A percentile compares a stretch with the other conserved stretches of the same genome.
phyloP scores from a whole-genome alignment of 2,797 vertebrate species.

The Tauraco hartlaubi region DNA sequence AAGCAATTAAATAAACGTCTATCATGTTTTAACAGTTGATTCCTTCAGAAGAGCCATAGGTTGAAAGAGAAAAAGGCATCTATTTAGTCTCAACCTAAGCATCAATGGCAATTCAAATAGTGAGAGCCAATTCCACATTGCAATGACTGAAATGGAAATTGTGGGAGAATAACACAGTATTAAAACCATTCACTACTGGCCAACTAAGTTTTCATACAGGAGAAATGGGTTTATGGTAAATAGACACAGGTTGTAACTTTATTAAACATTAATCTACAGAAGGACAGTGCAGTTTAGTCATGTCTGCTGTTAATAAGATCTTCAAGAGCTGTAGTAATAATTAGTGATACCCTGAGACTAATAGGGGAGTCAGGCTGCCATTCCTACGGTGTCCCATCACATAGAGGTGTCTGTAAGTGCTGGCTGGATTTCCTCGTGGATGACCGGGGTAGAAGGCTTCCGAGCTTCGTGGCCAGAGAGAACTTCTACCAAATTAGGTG shows the following conservation, averaged over 20 bases:
- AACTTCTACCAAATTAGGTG: not conserved
- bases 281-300: not conserved
- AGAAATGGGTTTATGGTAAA: slow-evolving; percentile 11
- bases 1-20: slow-evolving; percentile 49
- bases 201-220: not conserved
- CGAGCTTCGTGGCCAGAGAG: not conserved
- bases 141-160: slow-evolving; percentile 37
- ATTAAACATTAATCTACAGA: not conserved
- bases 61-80: not conserved
- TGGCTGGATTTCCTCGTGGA: not conserved
- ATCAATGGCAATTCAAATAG: not conserved
- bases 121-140: slow-evolving; percentile 1
- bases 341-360: not conserved
- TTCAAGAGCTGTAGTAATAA: not conserved
- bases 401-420: not conserved
- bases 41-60: slow-evolving; percentile 26
- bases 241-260: not conserved
- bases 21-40: not conserved
- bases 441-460: not conserved
- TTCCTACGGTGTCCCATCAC: not conserved
- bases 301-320: not conserved
- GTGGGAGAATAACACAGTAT: not conserved
- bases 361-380: not conserved
- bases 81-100: not conserved
- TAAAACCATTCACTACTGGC: not conserved